Evolutionary conservation across 2,797 vertebrate genomes (phyloP).

Genomic region (Knipowitschia caucasica): DNA sequence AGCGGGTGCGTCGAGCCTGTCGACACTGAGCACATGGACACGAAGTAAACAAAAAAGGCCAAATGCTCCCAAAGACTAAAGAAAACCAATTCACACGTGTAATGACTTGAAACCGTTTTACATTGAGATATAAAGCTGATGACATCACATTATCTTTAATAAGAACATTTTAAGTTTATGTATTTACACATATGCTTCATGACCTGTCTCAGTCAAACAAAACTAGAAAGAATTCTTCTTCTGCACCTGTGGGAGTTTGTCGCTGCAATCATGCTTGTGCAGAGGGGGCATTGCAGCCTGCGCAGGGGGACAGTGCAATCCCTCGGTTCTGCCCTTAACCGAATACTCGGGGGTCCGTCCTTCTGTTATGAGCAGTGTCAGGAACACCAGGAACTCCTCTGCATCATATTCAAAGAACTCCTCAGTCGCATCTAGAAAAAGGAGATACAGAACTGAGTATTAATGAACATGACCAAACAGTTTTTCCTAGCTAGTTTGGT

Average conservation of each 20-base stretch:
- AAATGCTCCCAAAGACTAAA: too few relatives aligned
- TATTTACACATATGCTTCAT: too few relatives aligned
- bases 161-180: too few relatives aligned
- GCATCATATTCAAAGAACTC: conserved; percentile 98
- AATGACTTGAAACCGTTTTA: too few relatives aligned
- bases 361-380: conserved; percentile 95
- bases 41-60: not conserved
- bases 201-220: too few relatives aligned
- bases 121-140: too few relatives aligned
- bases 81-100: too few relatives aligned
- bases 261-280: conserved; percentile 92
- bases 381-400: conserved; percentile 95
- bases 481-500: too few relatives aligned
- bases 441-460: conserved; percentile 15
- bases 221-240: too few relatives aligned
- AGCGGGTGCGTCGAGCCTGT: conserved; percentile 90
- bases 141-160: too few relatives aligned
- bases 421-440: conserved; percentile 83
- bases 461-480: too few relatives aligned
- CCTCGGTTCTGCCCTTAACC: conserved; percentile 93
- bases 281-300: conserved; percentile 86
- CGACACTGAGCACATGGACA: conserved; percentile 80
- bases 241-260: conserved; percentile 91
- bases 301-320: conserved; percentile 93
- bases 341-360: conserved; percentile 95